Evolutionary conservation across 2,888 invertebrate genomes (phyloP), one percentile per base, ranked within the genome.

Genomic region (Eupithecia inturbata): DNA sequence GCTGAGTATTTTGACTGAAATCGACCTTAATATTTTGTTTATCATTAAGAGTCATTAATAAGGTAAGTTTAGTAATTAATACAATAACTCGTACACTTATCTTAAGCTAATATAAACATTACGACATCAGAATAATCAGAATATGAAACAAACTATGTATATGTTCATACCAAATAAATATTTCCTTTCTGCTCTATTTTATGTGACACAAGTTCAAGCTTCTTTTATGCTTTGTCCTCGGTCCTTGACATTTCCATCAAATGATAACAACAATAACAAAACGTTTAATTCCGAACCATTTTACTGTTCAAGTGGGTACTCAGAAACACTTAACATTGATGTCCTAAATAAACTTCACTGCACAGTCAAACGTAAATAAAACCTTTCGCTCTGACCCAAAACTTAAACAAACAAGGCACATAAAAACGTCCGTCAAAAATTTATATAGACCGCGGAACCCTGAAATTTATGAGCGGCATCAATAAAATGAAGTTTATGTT

Each of bases 401-500:
- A 73, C 73, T 76, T 72, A 67, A 74, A 73, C 73, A 74, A 77
- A 79, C 72, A 74, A 67, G 72, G n/a, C 41, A 64, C 33, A 70
- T 71, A 72, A 74, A 77, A 77, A 73, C 62, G 41, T 64, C 64
- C 73, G 70, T 73, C 68, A 70, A 77, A 76, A 74, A 67, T 70
- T 70, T 70, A 71, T 69, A 72, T 70, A 71, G 71, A 70, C 74
- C 31, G 70, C 63, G 67, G 62, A 74, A 77, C 60, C 63, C 68
- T 63, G 33, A 67, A 77, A 78, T 78, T 78, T 74, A 81, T 78
- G 67, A 57, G 62, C 64, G 63, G 78, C 73, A 79, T 78, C 74
- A 78, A 73, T 80, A 76, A 81, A 80, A 72, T 72, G 74, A 80
- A 77, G 68, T 80, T 78, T 77, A 78, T 77, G 75, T 76, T 75